These are phyloP conservation scores for Syritta pipiens DNA, from an alignment of 2,888 invertebrate genomes.

Conservation along the genomic window DNA sequence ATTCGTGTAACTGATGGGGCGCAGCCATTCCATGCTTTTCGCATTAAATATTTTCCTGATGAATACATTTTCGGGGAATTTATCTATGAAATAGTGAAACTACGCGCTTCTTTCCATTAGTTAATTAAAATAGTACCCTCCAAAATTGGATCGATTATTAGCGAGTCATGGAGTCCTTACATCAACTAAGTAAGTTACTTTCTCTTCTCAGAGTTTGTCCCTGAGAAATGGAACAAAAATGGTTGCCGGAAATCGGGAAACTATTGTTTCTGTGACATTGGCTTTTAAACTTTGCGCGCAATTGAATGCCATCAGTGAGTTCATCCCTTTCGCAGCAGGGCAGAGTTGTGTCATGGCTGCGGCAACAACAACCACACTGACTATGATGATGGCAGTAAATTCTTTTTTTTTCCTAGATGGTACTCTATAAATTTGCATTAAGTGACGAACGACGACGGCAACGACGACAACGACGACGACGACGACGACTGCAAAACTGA, in stretches of 20 bases:
- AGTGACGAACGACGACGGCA: conserved; percentile 57
- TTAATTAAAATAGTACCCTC: conserved; percentile 51
- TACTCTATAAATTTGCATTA: conserved; percentile 66
- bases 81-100: neutral
- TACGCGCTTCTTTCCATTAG: conserved; percentile 27
- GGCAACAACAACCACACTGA: neutral
- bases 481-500: conserved; percentile 28
- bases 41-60: neutral
- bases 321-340: neutral
- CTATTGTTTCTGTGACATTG: conserved; percentile 55
- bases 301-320: conserved; percentile 32
- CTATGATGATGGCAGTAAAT: conserved; percentile 39
- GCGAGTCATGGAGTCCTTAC: too few relatives aligned
- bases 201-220: conserved; percentile 1
- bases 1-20: conserved; percentile 4
- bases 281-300: conserved; percentile 36
- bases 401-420: conserved; percentile 34
- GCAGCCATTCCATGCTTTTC: neutral
- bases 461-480: conserved; percentile 27
- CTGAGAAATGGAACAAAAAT: conserved; percentile 10
- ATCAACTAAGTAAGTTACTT: conserved; percentile 23
- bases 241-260: conserved; percentile 54
- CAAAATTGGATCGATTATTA: conserved; percentile 18
- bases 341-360: conserved; percentile 25
- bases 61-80: neutral